Percentiles rank a stretch among this genome's conserved stretches.
Evolutionary conservation across 2,888 invertebrate species (phyloP).

Genomic region (Agapostemon virescens): DNA sequence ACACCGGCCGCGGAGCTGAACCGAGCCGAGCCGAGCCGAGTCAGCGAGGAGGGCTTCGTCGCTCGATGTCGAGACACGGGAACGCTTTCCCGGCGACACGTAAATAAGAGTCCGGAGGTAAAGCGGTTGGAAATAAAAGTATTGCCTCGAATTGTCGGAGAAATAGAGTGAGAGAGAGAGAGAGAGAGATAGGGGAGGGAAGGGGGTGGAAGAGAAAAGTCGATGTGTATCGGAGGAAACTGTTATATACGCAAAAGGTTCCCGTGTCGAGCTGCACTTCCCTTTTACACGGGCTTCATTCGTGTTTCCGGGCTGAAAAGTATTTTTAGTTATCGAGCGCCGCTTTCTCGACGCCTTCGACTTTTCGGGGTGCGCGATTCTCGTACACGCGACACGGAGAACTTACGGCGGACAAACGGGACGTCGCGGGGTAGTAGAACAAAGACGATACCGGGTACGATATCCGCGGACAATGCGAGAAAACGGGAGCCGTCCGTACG

Average conservation of each 20-base stretch:
- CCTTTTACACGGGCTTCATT: slow-evolving; percentile 18
- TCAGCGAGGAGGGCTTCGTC: slow-evolving; percentile 35
- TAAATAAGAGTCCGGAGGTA: slow-evolving; percentile 59
- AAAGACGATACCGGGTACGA: background rate
- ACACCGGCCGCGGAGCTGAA: slow-evolving; percentile 41
- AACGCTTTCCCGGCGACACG: slow-evolving; percentile 67
- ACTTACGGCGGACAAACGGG: background rate
- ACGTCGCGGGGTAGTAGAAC: background rate
- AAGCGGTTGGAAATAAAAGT: slow-evolving; percentile 53
- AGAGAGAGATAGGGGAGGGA: background rate
- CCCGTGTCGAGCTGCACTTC: slow-evolving; percentile 6
- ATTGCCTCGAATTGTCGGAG: slow-evolving; percentile 27
- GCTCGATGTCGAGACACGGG: slow-evolving; percentile 59
- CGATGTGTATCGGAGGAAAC: slow-evolving; percentile 33
- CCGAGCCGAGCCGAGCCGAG: slow-evolving; percentile 27
- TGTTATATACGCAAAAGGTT: slow-evolving; percentile 6
- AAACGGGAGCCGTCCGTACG: background rate
- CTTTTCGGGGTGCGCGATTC: background rate
- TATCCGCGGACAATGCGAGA: background rate
- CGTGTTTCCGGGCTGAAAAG: slow-evolving; percentile 5
- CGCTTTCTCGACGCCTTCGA: background rate
- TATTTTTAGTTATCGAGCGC: slow-evolving; percentile 14
- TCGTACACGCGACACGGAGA: background rate
- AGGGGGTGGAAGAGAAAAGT: slow-evolving; percentile 30
- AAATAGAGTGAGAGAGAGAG: background rate